Base-by-base conservation (phyloP, 30 jellyfish, hydroid and myxozoan species). In the Pelagia noctiluca region DNA sequence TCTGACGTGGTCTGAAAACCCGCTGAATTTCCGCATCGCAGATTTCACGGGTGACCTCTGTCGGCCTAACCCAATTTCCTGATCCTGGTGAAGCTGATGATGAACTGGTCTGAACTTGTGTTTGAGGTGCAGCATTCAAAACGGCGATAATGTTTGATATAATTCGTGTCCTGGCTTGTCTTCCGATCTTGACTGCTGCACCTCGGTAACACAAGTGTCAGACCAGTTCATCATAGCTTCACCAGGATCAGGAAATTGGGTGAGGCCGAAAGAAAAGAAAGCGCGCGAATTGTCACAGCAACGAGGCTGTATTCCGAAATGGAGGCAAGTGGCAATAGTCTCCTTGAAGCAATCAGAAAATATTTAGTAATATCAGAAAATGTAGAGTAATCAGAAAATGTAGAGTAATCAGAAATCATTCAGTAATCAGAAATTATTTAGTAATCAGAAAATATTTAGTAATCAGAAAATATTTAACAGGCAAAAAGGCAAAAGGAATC, bases 391-490 rank as follows among this genome's bases (percentile, higher is more conserved):
- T n/a, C n/a, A n/a, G n/a, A n/a, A n/a, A n/a, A n/a, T n/a, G n/a
- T n/a, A n/a, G n/a, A n/a, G n/a, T n/a, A n/a, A n/a, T n/a, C n/a
- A n/a, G n/a, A n/a, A n/a, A n/a, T n/a, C n/a, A n/a, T n/a, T n/a
- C n/a, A n/a, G n/a, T n/a, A n/a, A n/a, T n/a, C n/a, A n/a, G n/a
- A n/a, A n/a, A n/a, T n/a, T n/a, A n/a, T n/a, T n/a, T n/a, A n/a
- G n/a, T n/a, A n/a, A n/a, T 36, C 82, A 69, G 82, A 35, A 69
- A 69, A 32, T 31, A 3, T 32, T 13, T 28, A 70, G 66, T 36
- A 32, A 70, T 34, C 65, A 36, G 82, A 34, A 70, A 70, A 33
- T 70, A n/a, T n/a, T n/a, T n/a, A n/a, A n/a, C n/a, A n/a, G n/a
- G n/a, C n/a, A n/a, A n/a, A n/a, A n/a, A n/a, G n/a, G n/a, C n/a